Base-by-base conservation (phyloP, 2,888 invertebrate species). In the Lottia scabra region DNA sequence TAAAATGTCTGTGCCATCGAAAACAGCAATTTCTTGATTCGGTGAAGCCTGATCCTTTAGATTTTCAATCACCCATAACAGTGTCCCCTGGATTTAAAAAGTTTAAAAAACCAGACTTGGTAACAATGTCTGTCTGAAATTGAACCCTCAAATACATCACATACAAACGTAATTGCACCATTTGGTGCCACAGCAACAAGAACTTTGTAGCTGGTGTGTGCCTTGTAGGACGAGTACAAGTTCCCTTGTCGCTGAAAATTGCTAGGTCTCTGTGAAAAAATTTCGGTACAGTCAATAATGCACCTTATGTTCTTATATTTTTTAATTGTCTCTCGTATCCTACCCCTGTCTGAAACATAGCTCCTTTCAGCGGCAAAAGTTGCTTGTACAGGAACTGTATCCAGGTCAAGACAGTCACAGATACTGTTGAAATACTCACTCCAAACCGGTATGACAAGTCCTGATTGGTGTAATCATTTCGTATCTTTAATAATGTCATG, bases 211-310 rank as follows among this genome's bases (percentile, higher is more conserved):
- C 45, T 67, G 43, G 67, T 67, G 23, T 27, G 43, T 38, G 44
- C 67, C 45, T 67, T 67, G 45, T 67, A 67, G 16, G 44, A 12
- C 0, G 48, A 67, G 26, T 67, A 67, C 8, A 43, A 3, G 23
- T 67, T 46, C 15, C 67, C 67, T 23, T 67, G 43, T 19, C 45
- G 43, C 15, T 45, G 44, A 46, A 67, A 67, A 16, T 67, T 43
- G 5, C 45, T 23, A 23, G 67, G 67, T 16, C 45, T 43, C 19
- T 67, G 44, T n/a, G 44, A 67, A 44, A 45, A 43, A 45, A 67
- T 45, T 45, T 67, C 67, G 8, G 67, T 67, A 38, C 67, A 67
- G 45, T 67, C 67, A 45, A 67, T 67, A 1, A 67, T 67, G 23
- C 67, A 67, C 1, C 67, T 10, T 3, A 67, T 45, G 27, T 67